A percentile compares a stretch with the other conserved stretches of the same genome.
Evolutionary conservation across 1,140 invertebrate genomes (phyloP).

Genomic region (Metaphire vulgaris): DNA sequence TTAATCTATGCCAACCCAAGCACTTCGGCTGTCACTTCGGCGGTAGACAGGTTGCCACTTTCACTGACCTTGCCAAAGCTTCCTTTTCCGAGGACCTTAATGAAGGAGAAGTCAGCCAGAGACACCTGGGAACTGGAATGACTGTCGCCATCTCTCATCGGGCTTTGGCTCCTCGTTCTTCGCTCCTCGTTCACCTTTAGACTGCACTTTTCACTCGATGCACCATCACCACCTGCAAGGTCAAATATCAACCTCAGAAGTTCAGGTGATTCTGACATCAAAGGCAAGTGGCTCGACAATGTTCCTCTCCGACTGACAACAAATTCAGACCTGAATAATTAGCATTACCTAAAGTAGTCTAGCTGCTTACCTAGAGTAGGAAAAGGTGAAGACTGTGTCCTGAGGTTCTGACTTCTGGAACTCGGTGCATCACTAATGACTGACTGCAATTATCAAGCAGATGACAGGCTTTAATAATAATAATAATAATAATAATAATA

Average conservation of each 20-base stretch:
- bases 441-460: neutral
- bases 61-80: constrained; percentile 29
- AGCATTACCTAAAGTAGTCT: too few species aligned
- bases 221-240: neutral
- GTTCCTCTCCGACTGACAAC: too few species aligned
- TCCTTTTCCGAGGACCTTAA: constrained; percentile 31
- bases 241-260: too few species aligned
- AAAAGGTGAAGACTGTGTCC: neutral
- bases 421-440: neutral
- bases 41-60: neutral
- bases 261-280: too few species aligned
- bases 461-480: too few species aligned
- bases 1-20: neutral
- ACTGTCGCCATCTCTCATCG: neutral
- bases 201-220: neutral
- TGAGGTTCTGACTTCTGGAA: neutral
- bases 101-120: constrained; percentile 13
- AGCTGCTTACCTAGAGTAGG: neutral
- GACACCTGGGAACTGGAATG: neutral
- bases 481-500: too few species aligned
- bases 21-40: neutral
- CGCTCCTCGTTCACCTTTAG: neutral
- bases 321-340: too few species aligned
- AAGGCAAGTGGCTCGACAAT: too few species aligned
- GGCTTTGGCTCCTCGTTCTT: neutral